A percentile compares a stretch with the other conserved stretches of the same genome.
Evolutionary conservation across 1,140 invertebrate species (phyloP).

Genomic region (Hermatobates lingyangjiaoensis): DNA sequence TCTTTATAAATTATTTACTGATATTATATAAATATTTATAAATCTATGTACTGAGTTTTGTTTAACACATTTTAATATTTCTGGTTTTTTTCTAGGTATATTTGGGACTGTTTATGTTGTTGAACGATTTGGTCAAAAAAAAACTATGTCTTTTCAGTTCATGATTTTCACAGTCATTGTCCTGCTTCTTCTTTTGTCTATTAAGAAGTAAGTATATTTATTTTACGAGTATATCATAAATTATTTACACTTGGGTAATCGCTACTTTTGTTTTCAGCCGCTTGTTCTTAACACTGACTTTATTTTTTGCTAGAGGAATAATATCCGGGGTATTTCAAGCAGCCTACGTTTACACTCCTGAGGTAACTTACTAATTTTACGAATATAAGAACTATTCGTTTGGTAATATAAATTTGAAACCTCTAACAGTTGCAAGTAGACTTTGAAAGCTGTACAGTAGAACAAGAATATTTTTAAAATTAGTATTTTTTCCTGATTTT

Average conservation of each 20-base stretch:
- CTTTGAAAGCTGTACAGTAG: too few relatives aligned
- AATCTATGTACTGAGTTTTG: too few relatives aligned
- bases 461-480: too few relatives aligned
- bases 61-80: too few relatives aligned
- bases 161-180: constrained; percentile 67
- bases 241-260: not conserved
- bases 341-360: constrained; percentile 87
- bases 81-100: constrained; percentile 53
- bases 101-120: constrained; percentile 83
- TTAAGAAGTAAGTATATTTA: constrained; percentile 40
- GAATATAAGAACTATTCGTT: too few relatives aligned
- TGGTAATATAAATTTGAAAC: too few relatives aligned
- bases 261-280: constrained; percentile 34
- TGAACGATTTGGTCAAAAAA: constrained; percentile 74
- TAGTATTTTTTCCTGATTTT: too few relatives aligned
- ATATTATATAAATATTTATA: too few relatives aligned
- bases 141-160: constrained; percentile 88
- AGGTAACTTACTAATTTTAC: too few relatives aligned
- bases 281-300: constrained; percentile 54
- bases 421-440: too few relatives aligned
- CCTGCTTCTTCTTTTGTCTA: constrained; percentile 56
- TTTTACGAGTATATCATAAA: not conserved
- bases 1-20: too few relatives aligned
- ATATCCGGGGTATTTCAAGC: constrained; percentile 89
- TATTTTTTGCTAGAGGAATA: constrained; percentile 78